Conservation (phyloP, 2,888 invertebrate species). For the Helobdella robusta region DNA sequence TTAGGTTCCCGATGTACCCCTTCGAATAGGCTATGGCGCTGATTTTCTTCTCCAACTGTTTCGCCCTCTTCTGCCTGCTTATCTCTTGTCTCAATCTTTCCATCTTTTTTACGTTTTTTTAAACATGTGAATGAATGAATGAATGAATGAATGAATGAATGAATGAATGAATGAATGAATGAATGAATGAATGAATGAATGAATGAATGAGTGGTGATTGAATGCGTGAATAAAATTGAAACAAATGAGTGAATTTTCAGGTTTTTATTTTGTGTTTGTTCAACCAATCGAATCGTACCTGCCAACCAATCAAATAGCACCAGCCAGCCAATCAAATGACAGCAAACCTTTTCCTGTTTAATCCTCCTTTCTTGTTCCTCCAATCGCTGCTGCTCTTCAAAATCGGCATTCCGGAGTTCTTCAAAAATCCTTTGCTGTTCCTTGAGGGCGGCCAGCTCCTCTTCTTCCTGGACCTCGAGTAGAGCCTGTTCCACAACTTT, state of each 20-base stretch:
- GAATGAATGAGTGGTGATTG: too few species aligned
- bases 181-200: too few species aligned
- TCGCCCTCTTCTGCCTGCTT: neutral
- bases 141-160: too few species aligned
- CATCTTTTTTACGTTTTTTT: too few species aligned
- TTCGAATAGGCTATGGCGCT: neutral
- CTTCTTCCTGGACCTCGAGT: slow-evolving; percentile 59
- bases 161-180: too few species aligned
- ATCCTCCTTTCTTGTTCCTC: slow-evolving; percentile 64
- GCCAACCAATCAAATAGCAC: too few species aligned
- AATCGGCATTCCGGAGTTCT: slow-evolving; percentile 68
- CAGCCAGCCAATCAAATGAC: too few species aligned
- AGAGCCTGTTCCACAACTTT: slow-evolving; percentile 79
- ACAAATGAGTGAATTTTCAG: too few species aligned
- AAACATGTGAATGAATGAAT: too few species aligned
- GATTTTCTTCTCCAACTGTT: slow-evolving; percentile 13
- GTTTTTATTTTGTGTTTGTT: too few species aligned
- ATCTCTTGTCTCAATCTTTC: slow-evolving; percentile 22
- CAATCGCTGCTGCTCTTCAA: slow-evolving; percentile 68
- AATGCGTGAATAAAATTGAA: too few species aligned
- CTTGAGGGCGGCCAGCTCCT: slow-evolving; percentile 16
- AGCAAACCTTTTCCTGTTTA: slow-evolving; percentile 45
- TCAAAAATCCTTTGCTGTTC: slow-evolving; percentile 52
- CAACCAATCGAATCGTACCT: too few species aligned
- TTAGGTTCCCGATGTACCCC: slow-evolving; percentile 12